Conservation (phyloP, 2,797 vertebrate species). For the Pseudotriccus pelzelni region DNA sequence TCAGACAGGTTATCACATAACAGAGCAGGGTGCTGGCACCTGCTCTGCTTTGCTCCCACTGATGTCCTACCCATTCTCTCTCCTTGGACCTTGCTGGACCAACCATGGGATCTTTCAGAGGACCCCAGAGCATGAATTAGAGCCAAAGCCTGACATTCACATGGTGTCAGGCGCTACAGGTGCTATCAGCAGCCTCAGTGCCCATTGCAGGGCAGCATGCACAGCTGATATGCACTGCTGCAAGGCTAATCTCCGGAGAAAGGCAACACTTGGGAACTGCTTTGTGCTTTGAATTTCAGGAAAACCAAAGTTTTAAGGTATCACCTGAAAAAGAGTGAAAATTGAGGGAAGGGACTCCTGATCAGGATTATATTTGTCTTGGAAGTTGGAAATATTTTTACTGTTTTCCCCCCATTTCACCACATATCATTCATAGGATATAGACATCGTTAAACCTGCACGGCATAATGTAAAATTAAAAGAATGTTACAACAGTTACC, state of each 20-base stretch:
- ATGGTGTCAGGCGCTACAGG: rapidly evolving
- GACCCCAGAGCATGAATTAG: neutral
- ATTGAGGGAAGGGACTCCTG: neutral
- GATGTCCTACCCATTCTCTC: neutral
- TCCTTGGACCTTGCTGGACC: rapidly evolving
- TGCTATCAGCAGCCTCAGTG: neutral
- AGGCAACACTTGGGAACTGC: neutral
- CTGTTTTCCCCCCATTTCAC: neutral
- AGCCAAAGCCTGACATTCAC: neutral
- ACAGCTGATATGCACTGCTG: no score
- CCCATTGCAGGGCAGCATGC: rapidly evolving
- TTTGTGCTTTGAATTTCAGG: neutral
- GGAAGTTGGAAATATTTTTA: neutral
- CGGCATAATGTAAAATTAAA: neutral
- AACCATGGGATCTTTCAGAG: neutral
- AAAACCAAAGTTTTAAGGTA: neutral
- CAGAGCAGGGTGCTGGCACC: neutral
- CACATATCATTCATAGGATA: neutral
- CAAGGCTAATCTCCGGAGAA: neutral
- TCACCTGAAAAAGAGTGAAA: neutral
- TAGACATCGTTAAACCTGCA: neutral
- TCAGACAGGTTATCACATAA: neutral
- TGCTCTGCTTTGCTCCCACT: neutral
- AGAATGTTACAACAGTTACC: neutral
- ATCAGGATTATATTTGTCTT: neutral